Evolutionary conservation across 2,888 invertebrate species (phyloP), one percentile per base, ranked within the genome.

Genomic region (Papilio protenor): DNA sequence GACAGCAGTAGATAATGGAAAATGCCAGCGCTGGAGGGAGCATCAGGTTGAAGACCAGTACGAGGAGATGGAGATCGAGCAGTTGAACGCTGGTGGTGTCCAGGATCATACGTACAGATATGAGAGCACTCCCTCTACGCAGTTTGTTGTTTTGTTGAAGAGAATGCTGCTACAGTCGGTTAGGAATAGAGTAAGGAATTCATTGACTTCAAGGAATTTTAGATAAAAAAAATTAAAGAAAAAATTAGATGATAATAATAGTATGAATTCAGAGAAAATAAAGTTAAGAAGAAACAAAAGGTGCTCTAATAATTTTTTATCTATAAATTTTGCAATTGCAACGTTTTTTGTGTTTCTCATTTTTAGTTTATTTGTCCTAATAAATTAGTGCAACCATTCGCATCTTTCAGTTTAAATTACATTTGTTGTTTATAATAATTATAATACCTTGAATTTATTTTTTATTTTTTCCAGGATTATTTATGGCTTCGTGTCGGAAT

Each of bases 161-260:
- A 94, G 98, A 81, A 97, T 97, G 97, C 90, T 97, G 86, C 85
- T 97, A 61, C 98, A 98, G 90, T 96, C 96, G 87, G 96, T 96
- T 92, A 95, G 98, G 82, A 96, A 98, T 92, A 96, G 95, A 92
- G 97, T 94, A 80, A 81, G 83, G 69, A 16, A 66, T 27, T 23
- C 12, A 74, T 23, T 57, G 14, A 1, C 16, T 12, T 61, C 10
- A 14, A 5, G 8, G 40, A 40, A 6, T 40, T 40, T 40, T 33
- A 33, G 33, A 33, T 33, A 33, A 33, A 2, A 3, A 33, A 2
- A 2, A 27, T 33, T 40, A 40, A 40, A n/a, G n/a, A n/a, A n/a
- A n/a, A n/a, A 40, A 40, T 5, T 5, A 40, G 40, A 40, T 40
- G 40, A 40, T 40, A 40, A 40, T 8, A 40, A 40, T 6, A 40